Conservation (phyloP, 1,140 invertebrate genomes). For the Rhyzopertha dominica region DNA sequence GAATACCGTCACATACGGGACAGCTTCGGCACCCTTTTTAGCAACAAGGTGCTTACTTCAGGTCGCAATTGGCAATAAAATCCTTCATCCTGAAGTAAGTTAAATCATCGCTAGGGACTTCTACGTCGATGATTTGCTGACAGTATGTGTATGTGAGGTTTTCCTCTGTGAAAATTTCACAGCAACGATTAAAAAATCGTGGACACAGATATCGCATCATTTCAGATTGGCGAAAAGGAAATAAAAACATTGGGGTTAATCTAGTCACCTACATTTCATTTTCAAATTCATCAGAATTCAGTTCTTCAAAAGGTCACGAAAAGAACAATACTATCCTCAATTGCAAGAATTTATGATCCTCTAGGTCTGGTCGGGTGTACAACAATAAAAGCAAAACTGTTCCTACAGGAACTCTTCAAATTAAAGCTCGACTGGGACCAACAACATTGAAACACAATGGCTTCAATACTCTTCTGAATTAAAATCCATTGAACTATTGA, state of each 20-base stretch:
- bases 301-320: conserved; percentile 35
- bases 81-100: conserved; percentile 29
- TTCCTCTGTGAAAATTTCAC: neutral
- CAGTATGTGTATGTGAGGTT: conserved; percentile 29
- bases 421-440: conserved; percentile 45
- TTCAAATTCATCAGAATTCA: conserved; percentile 20
- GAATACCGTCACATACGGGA: conserved; percentile 42
- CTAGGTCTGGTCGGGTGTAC: conserved; percentile 45
- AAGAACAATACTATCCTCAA: conserved; percentile 38
- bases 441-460: too few species aligned
- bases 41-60: conserved; percentile 33
- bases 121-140: conserved; percentile 48
- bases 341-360: conserved; percentile 45
- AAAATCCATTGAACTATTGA: too few species aligned
- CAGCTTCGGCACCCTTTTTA: conserved; percentile 34
- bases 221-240: conserved; percentile 6
- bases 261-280: conserved; percentile 37
- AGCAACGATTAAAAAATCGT: neutral
- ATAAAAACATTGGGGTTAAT: conserved; percentile 40
- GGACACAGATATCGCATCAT: neutral
- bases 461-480: too few species aligned
- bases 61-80: conserved; percentile 35
- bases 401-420: conserved; percentile 46
- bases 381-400: conserved; percentile 41
- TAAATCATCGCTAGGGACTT: conserved; percentile 37